These are phyloP conservation scores for Gymnobelideus leadbeateri DNA, from an alignment of 2,113 vertebrate species.

Conservation along the genomic window DNA sequence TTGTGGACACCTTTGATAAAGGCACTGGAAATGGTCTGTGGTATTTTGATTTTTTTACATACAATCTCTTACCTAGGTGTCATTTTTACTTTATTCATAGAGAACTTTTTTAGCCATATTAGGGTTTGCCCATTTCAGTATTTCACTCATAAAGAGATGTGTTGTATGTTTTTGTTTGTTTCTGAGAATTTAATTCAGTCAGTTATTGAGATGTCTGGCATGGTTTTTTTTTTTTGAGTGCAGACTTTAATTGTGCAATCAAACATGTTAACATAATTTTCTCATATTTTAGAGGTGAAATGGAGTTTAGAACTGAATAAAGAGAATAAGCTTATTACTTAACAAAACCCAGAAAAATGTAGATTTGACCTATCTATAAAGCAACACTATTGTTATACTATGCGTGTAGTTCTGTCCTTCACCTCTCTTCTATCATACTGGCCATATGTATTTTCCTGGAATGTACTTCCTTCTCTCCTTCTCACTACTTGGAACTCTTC, in stretches of 20 bases:
- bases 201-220: neutral
- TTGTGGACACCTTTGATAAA: slow-evolving; percentile 1
- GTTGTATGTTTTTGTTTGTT: slow-evolving; percentile 12
- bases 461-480: neutral
- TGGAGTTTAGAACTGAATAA: slow-evolving; percentile 32
- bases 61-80: neutral
- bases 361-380: neutral
- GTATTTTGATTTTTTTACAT: neutral
- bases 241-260: neutral
- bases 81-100: slow-evolving; percentile 31
- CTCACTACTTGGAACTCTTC: neutral
- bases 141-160: neutral
- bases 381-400: neutral
- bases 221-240: neutral
- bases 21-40: neutral
- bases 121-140: neutral
- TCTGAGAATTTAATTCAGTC: slow-evolving; percentile 6
- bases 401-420: neutral
- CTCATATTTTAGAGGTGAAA: slow-evolving; percentile 29
- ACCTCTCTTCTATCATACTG: neutral
- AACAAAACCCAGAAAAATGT: slow-evolving; percentile 20
- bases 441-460: neutral
- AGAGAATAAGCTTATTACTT: slow-evolving; percentile 15
- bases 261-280: neutral
- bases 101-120: slow-evolving; percentile 13